Conservation (phyloP, 2,888 invertebrate genomes). For the Ormyrus labotus region DNA sequence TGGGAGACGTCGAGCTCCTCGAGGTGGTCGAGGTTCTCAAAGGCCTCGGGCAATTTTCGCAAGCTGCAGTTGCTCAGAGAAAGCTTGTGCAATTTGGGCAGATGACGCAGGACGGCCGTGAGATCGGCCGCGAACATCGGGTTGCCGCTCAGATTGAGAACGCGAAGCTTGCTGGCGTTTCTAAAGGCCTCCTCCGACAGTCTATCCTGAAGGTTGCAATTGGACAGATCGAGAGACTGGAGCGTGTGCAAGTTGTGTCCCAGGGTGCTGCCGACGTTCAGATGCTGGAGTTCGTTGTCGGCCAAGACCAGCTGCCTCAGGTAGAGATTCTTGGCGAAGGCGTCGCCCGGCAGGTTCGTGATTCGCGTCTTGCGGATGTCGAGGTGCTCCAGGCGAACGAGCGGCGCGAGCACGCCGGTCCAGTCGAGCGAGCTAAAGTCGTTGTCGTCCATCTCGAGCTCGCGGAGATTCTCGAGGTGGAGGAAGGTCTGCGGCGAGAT, state of each 20-base stretch:
- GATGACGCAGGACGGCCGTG: constrained; percentile 81
- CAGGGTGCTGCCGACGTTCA: constrained; percentile 81
- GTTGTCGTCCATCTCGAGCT: constrained; percentile 81
- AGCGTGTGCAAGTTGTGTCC: constrained; percentile 82
- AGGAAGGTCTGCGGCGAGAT: constrained; percentile 79
- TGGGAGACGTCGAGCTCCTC: constrained; percentile 84
- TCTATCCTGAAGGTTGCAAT: constrained; percentile 82
- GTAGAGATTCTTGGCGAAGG: constrained; percentile 82
- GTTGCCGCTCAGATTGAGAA: constrained; percentile 82
- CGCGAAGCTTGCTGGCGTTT: constrained; percentile 82
- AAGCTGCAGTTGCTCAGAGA: constrained; percentile 83
- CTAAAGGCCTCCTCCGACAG: constrained; percentile 83
- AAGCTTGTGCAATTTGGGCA: constrained; percentile 81
- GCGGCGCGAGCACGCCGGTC: constrained; percentile 80
- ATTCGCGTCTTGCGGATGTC: constrained; percentile 81
- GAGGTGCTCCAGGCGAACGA: constrained; percentile 81
- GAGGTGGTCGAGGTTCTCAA: constrained; percentile 81
- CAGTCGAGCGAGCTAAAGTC: constrained; percentile 79
- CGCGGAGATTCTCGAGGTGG: constrained; percentile 80
- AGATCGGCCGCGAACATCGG: constrained; percentile 83
- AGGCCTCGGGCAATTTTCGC: constrained; percentile 81
- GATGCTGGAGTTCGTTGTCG: constrained; percentile 81
- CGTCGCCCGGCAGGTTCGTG: constrained; percentile 80
- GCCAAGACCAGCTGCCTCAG: constrained; percentile 81
- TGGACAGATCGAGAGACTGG: constrained; percentile 82